Base-by-base conservation (phyloP, 2,797 vertebrate genomes). In the Capromys pilorides region DNA sequence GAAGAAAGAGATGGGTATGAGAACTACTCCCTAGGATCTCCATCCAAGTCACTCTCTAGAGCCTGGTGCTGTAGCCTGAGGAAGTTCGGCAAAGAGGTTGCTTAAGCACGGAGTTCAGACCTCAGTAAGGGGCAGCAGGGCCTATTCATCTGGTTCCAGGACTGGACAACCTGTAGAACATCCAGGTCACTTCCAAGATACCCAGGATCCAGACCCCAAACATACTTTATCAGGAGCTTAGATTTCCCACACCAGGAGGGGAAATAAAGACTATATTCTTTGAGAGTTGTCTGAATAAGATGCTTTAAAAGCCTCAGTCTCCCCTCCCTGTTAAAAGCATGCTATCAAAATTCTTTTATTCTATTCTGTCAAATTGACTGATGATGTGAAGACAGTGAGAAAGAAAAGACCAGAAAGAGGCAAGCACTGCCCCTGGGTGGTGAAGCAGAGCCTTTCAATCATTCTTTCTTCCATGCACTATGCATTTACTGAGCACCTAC, bases 101-200 rank as follows among this genome's bases (percentile, higher is more conserved):
- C 84, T 92, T 93, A 75, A 94, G 80, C 90, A 92, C 88, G 95
- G 75, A 91, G 75, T 71, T 57, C 82, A 86, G 73, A 90, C 79
- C 93, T 95, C 91, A 62, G 90, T n/a, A 26, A 13, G 16, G 87
- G 95, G 84, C 91, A 96, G 78, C 19, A 22, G 9, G 82, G 88
- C 90, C 94, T 90, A 90, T 96, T 96, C 90, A 96, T 95, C 94
- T 84, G 78, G 54, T 94, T 95, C 95, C 89, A 93, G 89, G 93
- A 33, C 93, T 97, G 95, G 96, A 95, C 12, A 26, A 87, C 57
- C 66, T 96, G 91, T 93, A 91, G 67, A 57, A 66, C 85, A 90
- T 64, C 66, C 86, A n/a, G 90, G 93, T 91, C 95, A 95, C 85
- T 95, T 91, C 94, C 94, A 95, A 96, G 87, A 90, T 57, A 88